These are phyloP conservation scores for Chydorus sphaericus DNA, from an alignment of 2,888 invertebrate species.

Conservation along the genomic window DNA sequence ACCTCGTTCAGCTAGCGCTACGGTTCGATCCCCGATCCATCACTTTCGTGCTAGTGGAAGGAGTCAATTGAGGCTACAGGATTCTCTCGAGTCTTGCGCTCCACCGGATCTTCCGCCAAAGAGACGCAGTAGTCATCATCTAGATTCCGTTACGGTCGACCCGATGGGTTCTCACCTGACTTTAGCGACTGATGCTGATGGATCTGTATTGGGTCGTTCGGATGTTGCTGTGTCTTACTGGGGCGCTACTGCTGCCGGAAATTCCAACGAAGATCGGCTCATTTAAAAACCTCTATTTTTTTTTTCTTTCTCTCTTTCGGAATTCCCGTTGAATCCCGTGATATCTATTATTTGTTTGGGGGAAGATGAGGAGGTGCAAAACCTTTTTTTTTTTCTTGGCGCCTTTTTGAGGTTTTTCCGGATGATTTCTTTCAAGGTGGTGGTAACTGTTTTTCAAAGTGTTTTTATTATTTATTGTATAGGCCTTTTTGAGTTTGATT, in stretches of 20 bases:
- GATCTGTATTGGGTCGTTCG: no score
- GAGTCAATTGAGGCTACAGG: background rate
- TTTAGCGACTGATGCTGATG: slow-evolving; percentile 11
- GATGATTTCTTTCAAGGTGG: background rate
- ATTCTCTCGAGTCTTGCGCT: background rate
- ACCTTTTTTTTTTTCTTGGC: background rate
- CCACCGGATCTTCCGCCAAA: slow-evolving; percentile 12
- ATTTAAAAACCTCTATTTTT: background rate
- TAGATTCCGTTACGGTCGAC: background rate
- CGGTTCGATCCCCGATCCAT: slow-evolving; percentile 9
- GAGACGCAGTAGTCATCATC: background rate
- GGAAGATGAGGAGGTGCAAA: background rate
- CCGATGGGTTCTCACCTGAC: slow-evolving; percentile 14
- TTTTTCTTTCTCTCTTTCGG: background rate
- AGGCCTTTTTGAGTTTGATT: no score
- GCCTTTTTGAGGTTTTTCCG: background rate
- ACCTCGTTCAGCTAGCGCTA: slow-evolving; percentile 12
- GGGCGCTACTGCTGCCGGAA: background rate
- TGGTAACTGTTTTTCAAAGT: background rate
- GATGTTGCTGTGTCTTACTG: no score
- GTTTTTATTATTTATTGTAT: no score
- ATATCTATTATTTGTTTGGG: background rate
- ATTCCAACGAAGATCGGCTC: background rate
- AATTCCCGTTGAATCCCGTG: background rate
- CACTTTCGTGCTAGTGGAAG: slow-evolving; percentile 10